phyloP scores from a whole-genome alignment of 1,140 invertebrate species.

The Sitobion miscanthi region DNA sequence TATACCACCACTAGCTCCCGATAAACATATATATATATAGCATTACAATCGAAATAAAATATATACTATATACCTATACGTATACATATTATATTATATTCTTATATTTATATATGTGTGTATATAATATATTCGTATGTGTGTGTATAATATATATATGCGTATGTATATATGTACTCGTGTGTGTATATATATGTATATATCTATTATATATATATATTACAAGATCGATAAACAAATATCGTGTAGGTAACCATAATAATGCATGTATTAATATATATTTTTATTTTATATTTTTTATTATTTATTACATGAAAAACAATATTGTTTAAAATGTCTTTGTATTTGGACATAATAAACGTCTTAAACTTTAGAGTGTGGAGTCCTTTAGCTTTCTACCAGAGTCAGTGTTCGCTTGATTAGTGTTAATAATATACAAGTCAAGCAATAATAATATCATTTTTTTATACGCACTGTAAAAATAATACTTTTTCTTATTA shows the following conservation, averaged over 20 bases:
- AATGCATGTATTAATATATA: constrained; percentile 19
- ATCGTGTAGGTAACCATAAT: neutral
- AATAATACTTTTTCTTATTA: neutral
- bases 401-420: constrained; percentile 24
- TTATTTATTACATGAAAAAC: neutral
- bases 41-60: neutral
- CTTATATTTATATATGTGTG: neutral
- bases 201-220: neutral
- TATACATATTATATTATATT: constrained; percentile 2
- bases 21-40: neutral
- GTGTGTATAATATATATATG: too few relatives aligned
- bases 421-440: constrained; percentile 13
- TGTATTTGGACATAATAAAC: constrained; percentile 10
- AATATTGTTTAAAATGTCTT: constrained; percentile 14
- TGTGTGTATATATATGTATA: neutral
- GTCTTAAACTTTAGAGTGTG: constrained; percentile 23
- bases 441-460: constrained; percentile 43
- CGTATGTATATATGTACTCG: neutral
- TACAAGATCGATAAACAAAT: neutral
- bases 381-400: constrained; percentile 26
- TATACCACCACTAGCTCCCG: neutral
- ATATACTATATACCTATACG: neutral
- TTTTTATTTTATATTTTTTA: neutral
- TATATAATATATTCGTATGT: neutral
- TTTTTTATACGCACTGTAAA: constrained; percentile 7